Conservation (phyloP, 2,888 invertebrate species). For the Diarsia dahlii region DNA sequence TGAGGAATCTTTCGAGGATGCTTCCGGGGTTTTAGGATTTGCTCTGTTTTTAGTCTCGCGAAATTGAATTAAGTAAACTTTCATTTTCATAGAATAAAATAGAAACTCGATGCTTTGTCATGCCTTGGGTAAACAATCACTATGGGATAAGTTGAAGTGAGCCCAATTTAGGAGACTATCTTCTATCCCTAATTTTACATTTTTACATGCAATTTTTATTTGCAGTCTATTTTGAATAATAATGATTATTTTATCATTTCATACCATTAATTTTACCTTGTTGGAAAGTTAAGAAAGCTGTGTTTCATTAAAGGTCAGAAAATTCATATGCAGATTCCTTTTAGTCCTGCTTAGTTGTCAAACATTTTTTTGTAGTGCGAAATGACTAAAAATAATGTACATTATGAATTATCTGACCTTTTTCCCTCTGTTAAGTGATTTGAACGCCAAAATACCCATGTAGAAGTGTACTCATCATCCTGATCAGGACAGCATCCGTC, state of each 20-base stretch:
- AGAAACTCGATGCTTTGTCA: neutral
- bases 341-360: too few relatives aligned
- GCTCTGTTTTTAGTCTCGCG: neutral
- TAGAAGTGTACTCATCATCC: neutral
- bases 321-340: neutral
- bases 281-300: neutral
- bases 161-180: too few relatives aligned
- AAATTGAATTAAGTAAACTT: neutral
- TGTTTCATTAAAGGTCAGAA: neutral
- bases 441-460: neutral
- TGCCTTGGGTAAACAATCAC: neutral
- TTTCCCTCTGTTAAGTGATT: too few relatives aligned
- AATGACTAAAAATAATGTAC: too few relatives aligned
- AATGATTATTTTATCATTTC: neutral
- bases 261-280: neutral
- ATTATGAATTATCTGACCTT: too few relatives aligned
- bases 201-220: neutral
- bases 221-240: neutral
- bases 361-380: too few relatives aligned
- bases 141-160: neutral
- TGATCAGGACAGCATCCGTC: neutral
- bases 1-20: slow-evolving; percentile 22
- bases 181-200: neutral
- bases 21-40: neutral
- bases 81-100: neutral